Base-by-base conservation (phyloP, 2,888 invertebrate species). In the Cephalotes varians region DNA sequence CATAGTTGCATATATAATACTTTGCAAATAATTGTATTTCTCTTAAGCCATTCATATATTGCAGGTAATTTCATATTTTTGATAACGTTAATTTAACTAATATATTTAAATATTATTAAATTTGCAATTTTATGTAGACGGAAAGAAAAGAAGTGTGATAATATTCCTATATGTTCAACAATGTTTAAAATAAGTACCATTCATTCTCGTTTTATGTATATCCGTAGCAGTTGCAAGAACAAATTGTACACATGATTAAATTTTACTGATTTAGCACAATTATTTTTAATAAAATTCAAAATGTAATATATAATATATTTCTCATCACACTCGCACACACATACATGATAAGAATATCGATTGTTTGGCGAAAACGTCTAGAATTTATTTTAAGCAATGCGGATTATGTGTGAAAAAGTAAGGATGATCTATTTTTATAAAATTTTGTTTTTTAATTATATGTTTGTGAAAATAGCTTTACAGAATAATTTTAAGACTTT, bases 1-100 rank as follows among this genome's bases (percentile, higher is more conserved):
- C 18, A 25, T 40, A n/a, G 3, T 31, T 49, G 25, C 9, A 7
- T 64, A 67, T 40, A 67, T 77, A 44, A 56, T 44, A 77, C 4
- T 21, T 56, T n/a, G 31, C 40, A 62, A 65, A 25, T 44, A 54
- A n/a, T 56, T 34, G 21, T 79, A 44, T 44, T 25, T 69, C 44
- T 58, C 56, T 47, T 69, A 76, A 76, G n/a, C 15, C 25, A 12
- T 37, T 62, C 15, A 18, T 62, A 34, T 49, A 34, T 62, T 44
- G 7, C 9, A 56, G 21, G 49, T 69, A 69, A 44, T 44, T 79
- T 56, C 67, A 65, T 79, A 69, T 69, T 79, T 77, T 69, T 71
- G 71, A 44, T 79, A 79, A 56, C 2, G 12, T 77, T 69, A 54
- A 77, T 69, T 69, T 44, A 54, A 44, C n/a, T 56, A n/a, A n/a